Evolutionary conservation across 2,113 vertebrate genomes (phyloP).

Genomic region (Trematocara marginatum): DNA sequence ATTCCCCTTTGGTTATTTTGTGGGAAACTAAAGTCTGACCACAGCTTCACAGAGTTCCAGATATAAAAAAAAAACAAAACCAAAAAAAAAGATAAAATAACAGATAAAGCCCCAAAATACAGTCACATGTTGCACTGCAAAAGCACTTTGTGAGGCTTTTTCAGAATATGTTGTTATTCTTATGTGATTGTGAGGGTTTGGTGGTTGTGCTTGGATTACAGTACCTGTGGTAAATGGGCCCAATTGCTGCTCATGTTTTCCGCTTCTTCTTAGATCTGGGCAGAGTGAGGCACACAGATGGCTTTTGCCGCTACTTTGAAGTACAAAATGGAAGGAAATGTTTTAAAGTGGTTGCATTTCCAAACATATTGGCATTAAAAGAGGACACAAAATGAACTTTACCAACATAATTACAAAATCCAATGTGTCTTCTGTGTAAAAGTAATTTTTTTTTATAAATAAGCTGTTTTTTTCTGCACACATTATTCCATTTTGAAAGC

Average conservation of each 20-base stretch:
- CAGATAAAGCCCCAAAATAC: neutral
- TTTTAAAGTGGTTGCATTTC: constrained; percentile 6
- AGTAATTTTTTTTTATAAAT: constrained; percentile 31
- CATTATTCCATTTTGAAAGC: constrained; percentile 30
- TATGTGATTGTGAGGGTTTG: neutral
- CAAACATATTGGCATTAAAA: neutral
- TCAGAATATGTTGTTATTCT: neutral
- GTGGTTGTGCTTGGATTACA: neutral
- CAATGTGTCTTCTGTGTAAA: constrained; percentile 24
- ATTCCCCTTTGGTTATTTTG: neutral
- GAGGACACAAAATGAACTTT: neutral
- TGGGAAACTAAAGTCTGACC: constrained; percentile 11
- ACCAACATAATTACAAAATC: constrained; percentile 16
- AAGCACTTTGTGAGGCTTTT: neutral
- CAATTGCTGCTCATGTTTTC: constrained; percentile 1
- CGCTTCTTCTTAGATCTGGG: neutral
- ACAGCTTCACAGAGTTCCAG: neutral
- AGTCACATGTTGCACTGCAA: neutral
- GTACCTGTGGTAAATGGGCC: neutral
- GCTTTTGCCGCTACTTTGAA: neutral
- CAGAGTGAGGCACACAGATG: constrained; percentile 1
- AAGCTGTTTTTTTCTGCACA: constrained; percentile 17
- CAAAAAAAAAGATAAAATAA: neutral
- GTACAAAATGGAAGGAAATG: constrained; percentile 4
- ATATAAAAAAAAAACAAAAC: neutral